Base-by-base conservation (phyloP, 2,888 invertebrate genomes). In the Drosophila differens region DNA sequence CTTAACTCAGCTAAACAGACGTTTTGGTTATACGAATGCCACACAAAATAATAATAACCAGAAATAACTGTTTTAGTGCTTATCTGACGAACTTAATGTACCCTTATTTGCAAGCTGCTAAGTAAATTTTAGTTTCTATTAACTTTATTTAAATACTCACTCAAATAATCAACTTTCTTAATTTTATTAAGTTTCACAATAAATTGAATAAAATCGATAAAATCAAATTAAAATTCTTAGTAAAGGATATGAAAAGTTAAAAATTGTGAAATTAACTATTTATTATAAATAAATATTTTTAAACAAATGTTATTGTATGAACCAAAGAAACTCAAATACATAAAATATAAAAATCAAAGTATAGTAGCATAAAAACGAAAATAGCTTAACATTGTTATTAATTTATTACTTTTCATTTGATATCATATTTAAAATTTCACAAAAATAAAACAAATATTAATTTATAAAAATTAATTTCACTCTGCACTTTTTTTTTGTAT, bases 21-120 rank as follows among this genome's bases (percentile, higher is more conserved):
- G 81, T 85, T 88, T 90, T 81, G 86, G 89, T 77, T 86, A 86
- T 82, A 85, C 85, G 78, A 80, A 76, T 89, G 81, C 64, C 84
- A 70, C 63, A 60, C 64, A 44, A 75, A 61, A 49, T 59, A 28
- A 52, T 54, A 64, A 66, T 19, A 61, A 44, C 66, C 22, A 55
- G 16, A 12, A 16, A 32, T 10, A 54, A 37, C 14, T 2, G 28
- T 28, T 51, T 35, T 10, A 1, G 12, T 14, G 5, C 10, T 30
- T 14, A 35, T 3, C 19, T 4, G 14, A 1, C 64, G 51, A 41
- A 28, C 5, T 30, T 35, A 5, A 35, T 6, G 28, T 66, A 30
- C 66, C 9, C 66, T 66, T 33, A 22, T 22, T 22, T 44, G 6
- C 1, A 14, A 22, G 25, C 25, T n/a, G 44, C 44, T 12, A 1